Evolutionary conservation across 23 tunicate genomes (phyloP), one percentile per base, ranked within the genome.

Genomic region (Oikopleura vanhoeffeni): DNA sequence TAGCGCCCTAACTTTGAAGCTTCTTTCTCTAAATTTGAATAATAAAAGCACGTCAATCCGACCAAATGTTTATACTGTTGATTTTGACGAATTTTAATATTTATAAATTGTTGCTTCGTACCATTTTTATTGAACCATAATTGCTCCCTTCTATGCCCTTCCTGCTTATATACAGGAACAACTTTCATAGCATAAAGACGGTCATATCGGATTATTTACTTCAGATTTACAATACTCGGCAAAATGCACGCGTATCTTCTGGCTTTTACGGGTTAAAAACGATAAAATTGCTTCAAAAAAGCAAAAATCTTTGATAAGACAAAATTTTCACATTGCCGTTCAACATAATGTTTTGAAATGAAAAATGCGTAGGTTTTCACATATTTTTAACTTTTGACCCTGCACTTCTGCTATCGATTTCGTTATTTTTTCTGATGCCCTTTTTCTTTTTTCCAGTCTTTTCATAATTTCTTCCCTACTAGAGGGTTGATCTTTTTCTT

Each of bases 1-100:
- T n/a, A n/a, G n/a, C n/a, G n/a, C n/a, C n/a, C n/a, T n/a, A n/a
- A n/a, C n/a, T n/a, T 49, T 8, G 18, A 8, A 8, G 60, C 18
- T 8, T 8, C 60, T 49, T 49, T 49, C 18, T 49, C 8, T 71
- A 38, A 2, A 71, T 71, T 71, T 33, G 79, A 13, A 49, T 49
- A 49, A 49, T 49, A 49, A 49, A 71, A 71, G 79, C 79, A 71
- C 32, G 79, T 71, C 38, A 71, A 38, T 13, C 79, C 79, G 4
- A 71, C 79, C 34, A 71, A 30, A 71, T 71, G 34, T 18, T 30
- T 18, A 71, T 71, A 71, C 32, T 71, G 27, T 32, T 71, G 79
- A 71, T 71, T 71, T 30, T 71, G 79, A 18, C 79, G 79, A 71
- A 71, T 71, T 13, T 71, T 71, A 2, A 71, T 32, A 2, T 18